These are phyloP conservation scores for Lochmaea crataegi DNA, from an alignment of 2,888 invertebrate genomes.

Conservation along the genomic window DNA sequence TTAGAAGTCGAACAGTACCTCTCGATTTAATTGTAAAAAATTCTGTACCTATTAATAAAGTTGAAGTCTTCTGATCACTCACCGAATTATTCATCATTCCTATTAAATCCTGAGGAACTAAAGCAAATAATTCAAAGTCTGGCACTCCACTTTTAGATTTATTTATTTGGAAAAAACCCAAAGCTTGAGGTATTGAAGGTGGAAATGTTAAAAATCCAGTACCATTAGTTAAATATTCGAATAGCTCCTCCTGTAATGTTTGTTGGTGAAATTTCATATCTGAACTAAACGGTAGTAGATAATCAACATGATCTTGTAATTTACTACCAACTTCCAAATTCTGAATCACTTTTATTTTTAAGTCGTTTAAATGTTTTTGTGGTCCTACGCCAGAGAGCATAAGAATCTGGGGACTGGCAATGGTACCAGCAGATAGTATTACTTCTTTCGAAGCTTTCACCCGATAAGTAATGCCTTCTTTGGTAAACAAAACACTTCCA, in stretches of 20 bases:
- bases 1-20: constrained; percentile 71
- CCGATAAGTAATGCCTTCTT: constrained; percentile 62
- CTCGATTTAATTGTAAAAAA: constrained; percentile 55
- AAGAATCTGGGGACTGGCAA: constrained; percentile 84
- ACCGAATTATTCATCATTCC: not conserved
- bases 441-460: constrained; percentile 77
- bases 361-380: constrained; percentile 68
- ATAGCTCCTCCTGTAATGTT: constrained; percentile 65
- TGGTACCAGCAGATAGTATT: constrained; percentile 80
- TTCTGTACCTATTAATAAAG: not conserved
- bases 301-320: constrained; percentile 80
- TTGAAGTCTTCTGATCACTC: not conserved
- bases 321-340: constrained; percentile 81
- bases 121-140: not conserved
- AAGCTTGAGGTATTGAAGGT: constrained; percentile 13
- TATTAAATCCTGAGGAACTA: constrained; percentile 5
- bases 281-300: constrained; percentile 76
- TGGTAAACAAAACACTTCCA: constrained; percentile 75
- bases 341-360: constrained; percentile 71
- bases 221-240: constrained; percentile 58
- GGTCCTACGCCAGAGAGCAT: constrained; percentile 86
- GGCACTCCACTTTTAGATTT: constrained; percentile 13
- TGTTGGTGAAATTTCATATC: constrained; percentile 67
- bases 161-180: constrained; percentile 25
- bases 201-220: constrained; percentile 31